These are phyloP conservation scores for Helarctos malayanus DNA, from an alignment of 2,797 vertebrate species.

Conservation along the genomic window DNA sequence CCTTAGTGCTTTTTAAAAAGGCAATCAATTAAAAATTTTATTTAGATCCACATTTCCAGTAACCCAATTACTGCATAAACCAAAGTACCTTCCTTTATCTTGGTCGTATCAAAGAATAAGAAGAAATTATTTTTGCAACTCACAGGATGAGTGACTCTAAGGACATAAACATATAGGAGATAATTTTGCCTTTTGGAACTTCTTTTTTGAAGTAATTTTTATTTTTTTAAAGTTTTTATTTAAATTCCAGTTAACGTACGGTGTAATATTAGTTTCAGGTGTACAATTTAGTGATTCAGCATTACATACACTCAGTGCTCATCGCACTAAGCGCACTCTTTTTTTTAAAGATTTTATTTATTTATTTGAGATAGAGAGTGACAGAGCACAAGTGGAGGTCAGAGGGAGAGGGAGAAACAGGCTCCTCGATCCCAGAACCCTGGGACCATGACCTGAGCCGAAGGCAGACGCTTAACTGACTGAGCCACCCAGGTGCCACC, in stretches of 20 bases:
- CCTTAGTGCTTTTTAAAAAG: conserved; percentile 38
- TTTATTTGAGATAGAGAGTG: too few relatives aligned
- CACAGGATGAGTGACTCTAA: background rate
- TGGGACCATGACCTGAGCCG: too few relatives aligned
- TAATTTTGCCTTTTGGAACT: conserved; percentile 41
- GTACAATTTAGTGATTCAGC: background rate
- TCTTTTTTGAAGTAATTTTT: background rate
- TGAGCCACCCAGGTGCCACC: too few relatives aligned
- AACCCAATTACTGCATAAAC: background rate
- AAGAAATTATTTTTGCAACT: conserved; percentile 17
- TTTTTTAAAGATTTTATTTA: background rate
- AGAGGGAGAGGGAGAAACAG: too few relatives aligned
- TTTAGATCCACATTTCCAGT: background rate
- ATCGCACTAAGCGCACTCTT: background rate
- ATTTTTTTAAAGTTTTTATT: background rate
- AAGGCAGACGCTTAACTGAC: too few relatives aligned
- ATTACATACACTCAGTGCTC: background rate
- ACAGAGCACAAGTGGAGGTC: too few relatives aligned
- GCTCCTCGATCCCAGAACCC: too few relatives aligned
- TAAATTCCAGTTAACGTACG: background rate
- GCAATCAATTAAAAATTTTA: conserved; percentile 44
- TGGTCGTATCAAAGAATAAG: conserved; percentile 18
- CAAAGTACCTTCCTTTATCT: conserved; percentile 23
- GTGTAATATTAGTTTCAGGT: background rate
- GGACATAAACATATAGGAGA: background rate